A percentile compares a stretch with the other conserved stretches of the same genome.
Conservation (phyloP, 2,113 vertebrate genomes). For the Aegotheles bennettii region DNA sequence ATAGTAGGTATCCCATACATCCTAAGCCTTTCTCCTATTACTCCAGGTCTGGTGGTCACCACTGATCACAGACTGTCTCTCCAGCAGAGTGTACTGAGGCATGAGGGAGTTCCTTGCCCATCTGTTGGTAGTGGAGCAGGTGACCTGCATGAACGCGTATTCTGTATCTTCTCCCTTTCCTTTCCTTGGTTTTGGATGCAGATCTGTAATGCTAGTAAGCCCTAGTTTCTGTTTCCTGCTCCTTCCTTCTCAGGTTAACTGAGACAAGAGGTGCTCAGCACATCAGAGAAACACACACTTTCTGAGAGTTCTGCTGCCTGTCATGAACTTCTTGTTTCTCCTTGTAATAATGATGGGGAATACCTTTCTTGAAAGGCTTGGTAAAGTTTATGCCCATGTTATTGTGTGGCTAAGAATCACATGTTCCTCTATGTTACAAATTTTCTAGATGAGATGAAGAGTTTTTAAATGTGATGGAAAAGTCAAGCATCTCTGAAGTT, state of each 20-base stretch:
- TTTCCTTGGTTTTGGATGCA: not conserved
- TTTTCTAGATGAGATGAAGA: not conserved
- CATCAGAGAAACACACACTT: not conserved
- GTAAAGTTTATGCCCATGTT: not conserved
- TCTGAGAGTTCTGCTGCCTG: not conserved
- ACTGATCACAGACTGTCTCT: not conserved
- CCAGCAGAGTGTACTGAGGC: not conserved
- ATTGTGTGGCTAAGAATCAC: not conserved
- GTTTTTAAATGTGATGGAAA: not conserved
- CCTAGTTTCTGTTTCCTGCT: not conserved
- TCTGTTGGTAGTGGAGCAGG: not conserved
- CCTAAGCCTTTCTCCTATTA: not conserved
- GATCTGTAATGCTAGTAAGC: not conserved
- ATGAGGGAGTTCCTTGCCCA: not conserved
- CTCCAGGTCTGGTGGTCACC: not conserved
- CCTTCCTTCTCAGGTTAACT: not conserved
- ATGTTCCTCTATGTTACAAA: not conserved
- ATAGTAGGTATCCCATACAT: not conserved
- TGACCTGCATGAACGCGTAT: not conserved
- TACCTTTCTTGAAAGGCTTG: not conserved
- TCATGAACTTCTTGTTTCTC: not conserved
- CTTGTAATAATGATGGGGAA: not conserved
- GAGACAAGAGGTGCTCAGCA: not conserved
- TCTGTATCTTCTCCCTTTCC: not conserved
- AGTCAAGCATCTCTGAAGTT: not conserved